Percentiles rank a stretch among this genome's conserved stretches.
These are phyloP conservation scores for Planiliza haematocheilus DNA, from an alignment of 2,113 vertebrate species.

Conservation along the genomic window DNA sequence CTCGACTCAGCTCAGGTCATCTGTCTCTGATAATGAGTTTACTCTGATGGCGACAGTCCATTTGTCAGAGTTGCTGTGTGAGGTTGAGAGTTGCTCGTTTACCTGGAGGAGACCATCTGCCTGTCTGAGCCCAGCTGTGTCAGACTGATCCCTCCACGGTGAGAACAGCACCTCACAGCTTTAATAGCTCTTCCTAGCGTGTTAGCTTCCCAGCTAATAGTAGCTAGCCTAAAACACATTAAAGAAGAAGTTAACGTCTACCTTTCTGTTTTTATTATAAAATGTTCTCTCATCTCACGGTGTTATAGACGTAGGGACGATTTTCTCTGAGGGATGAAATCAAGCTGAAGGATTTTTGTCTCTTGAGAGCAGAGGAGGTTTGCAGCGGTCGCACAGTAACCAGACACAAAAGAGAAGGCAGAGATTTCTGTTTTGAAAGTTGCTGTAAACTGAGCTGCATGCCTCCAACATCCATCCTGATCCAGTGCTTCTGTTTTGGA, in stretches of 20 bases:
- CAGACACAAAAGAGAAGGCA: neutral
- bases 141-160: constrained; percentile 2
- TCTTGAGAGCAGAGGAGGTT: constrained; percentile 17
- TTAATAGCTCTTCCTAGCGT: neutral
- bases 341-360: neutral
- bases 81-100: constrained; percentile 39
- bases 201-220: too few species aligned
- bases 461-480: constrained; percentile 35
- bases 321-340: constrained; percentile 1
- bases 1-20: constrained; percentile 27
- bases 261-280: too few species aligned
- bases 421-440: constrained; percentile 17
- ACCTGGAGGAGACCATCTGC: constrained; percentile 36
- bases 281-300: too few species aligned
- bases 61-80: constrained; percentile 42
- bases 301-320: too few species aligned
- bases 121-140: constrained; percentile 36
- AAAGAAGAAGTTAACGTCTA: too few species aligned
- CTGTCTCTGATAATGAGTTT: constrained; percentile 50
- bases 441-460: neutral
- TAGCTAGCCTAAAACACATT: too few species aligned
- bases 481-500: constrained; percentile 19
- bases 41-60: constrained; percentile 11
- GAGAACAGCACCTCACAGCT: constrained; percentile 4
- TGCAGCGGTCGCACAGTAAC: constrained; percentile 16